Evolutionary conservation across 1,140 invertebrate species (phyloP).

Genomic region (Lethocerus indicus): DNA sequence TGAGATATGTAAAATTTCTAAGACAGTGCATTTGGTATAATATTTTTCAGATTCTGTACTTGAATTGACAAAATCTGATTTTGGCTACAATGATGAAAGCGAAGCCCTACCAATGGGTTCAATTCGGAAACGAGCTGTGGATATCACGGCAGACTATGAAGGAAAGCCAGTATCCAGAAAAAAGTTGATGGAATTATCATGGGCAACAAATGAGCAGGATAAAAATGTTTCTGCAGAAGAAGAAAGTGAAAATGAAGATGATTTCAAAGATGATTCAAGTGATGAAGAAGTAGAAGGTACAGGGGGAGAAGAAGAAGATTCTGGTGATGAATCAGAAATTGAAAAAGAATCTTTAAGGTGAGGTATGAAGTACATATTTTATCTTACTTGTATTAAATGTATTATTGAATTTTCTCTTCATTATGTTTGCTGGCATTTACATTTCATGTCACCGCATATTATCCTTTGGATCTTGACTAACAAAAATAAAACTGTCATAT

Average conservation of each 20-base stretch:
- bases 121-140: constrained; percentile 2
- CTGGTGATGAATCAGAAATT: not conserved
- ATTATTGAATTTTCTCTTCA: not conserved
- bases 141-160: constrained; percentile 3
- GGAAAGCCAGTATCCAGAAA: constrained; percentile 12
- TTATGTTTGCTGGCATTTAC: not conserved
- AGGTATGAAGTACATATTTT: not conserved
- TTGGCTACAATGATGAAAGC: constrained; percentile 2
- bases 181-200: not conserved
- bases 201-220: not conserved
- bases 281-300: not conserved
- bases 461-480: not conserved
- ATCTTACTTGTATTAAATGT: not conserved
- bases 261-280: not conserved
- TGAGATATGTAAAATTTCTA: not conserved
- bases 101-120: constrained; percentile 2
- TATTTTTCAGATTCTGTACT: constrained; percentile 8
- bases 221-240: not conserved
- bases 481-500: not conserved
- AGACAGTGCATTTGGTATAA: not conserved
- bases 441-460: not conserved
- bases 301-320: not conserved
- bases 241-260: not conserved
- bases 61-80: constrained; percentile 1
- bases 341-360: not conserved